Percentiles rank a stretch among this genome's conserved stretches.
Conservation (phyloP, 2,113 vertebrate genomes). For the Vulpes vulpes region DNA sequence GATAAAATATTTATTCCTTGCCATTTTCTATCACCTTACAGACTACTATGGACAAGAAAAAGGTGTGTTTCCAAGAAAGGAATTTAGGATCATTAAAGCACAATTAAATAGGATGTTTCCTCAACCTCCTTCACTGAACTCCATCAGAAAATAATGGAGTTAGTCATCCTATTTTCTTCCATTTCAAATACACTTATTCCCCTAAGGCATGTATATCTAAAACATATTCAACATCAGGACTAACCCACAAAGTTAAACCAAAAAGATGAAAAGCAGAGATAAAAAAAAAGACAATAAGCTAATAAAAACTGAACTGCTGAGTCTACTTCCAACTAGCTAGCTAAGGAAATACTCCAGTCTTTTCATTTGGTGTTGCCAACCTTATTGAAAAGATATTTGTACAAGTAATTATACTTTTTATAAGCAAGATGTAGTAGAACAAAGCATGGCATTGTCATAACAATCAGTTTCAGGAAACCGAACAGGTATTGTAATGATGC, state of each 20-base stretch:
- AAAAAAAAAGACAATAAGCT: neutral
- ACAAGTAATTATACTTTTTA: neutral
- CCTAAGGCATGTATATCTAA: neutral
- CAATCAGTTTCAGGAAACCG: neutral
- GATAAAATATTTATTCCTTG: constrained; percentile 61
- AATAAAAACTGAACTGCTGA: neutral
- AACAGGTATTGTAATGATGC: neutral
- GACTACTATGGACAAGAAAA: constrained; percentile 58
- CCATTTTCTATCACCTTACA: constrained; percentile 64
- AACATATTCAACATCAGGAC: constrained; percentile 16
- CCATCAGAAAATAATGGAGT: constrained; percentile 57
- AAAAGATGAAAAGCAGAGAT: constrained; percentile 48
- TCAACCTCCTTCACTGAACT: constrained; percentile 31
- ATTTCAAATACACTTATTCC: constrained; percentile 52
- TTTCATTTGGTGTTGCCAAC: neutral
- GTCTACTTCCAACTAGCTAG: neutral
- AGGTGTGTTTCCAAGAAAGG: constrained; percentile 32
- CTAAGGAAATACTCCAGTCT: neutral
- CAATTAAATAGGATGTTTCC: constrained; percentile 44
- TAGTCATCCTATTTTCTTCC: constrained; percentile 46
- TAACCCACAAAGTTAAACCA: constrained; percentile 18
- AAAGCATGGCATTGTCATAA: neutral
- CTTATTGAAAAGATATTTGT: constrained; percentile 4
- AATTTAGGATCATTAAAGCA: constrained; percentile 71
- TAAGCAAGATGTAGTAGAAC: constrained; percentile 15